Percentiles rank a stretch among this genome's conserved stretches.
phyloP scores from a whole-genome alignment of 2,797 vertebrate genomes.

The Novumbra hubbsi region DNA sequence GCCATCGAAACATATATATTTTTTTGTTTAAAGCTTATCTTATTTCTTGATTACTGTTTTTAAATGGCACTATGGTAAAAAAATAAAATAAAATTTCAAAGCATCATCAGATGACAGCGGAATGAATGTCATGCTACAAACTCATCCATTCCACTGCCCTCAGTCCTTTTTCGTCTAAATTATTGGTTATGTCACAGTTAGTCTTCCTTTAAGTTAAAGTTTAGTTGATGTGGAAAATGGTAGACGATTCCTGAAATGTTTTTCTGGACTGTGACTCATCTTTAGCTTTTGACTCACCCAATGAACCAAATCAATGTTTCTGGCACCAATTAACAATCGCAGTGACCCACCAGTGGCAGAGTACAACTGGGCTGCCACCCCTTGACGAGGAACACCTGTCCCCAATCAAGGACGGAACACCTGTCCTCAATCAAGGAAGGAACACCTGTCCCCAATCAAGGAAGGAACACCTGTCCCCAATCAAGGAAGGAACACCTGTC shows the following conservation, averaged over 20 bases:
- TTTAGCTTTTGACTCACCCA: conserved; percentile 23
- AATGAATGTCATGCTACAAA: conserved; percentile 6
- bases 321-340: conserved; percentile 17
- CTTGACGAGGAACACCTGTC: no score
- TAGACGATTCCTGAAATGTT: not conserved
- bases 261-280: not conserved
- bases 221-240: not conserved
- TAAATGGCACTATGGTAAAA: no score
- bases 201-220: conserved; percentile 2
- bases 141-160: not conserved
- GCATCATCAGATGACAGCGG: conserved; percentile 3
- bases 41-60: not conserved
- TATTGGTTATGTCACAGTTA: not conserved
- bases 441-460: no score
- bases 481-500: no score
- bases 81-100: not conserved
- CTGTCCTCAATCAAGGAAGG: no score
- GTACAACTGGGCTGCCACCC: not conserved
- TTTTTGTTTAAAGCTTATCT: conserved; percentile 19
- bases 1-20: conserved; percentile 46
- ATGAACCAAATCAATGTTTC: conserved; percentile 26
- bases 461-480: no score
- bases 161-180: conserved; percentile 8
- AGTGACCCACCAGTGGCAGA: not conserved
- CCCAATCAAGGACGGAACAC: no score